Conservation (phyloP, 1,140 invertebrate species). For the Marisa cornuarietis region DNA sequence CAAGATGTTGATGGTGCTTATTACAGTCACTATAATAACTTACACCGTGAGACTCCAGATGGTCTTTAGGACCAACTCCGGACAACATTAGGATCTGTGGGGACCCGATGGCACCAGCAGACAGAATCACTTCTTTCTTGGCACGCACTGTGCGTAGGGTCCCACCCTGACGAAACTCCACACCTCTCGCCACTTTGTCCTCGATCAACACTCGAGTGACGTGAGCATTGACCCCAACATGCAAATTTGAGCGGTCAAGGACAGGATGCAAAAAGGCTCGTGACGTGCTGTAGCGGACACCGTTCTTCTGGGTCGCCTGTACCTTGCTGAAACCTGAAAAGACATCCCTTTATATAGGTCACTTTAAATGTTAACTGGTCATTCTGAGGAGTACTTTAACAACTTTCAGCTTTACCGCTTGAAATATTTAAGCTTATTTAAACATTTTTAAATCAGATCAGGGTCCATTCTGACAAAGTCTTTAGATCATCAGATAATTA, state of each 20-base stretch:
- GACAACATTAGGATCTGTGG: constrained; percentile 91
- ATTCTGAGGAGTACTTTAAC: too few relatives aligned
- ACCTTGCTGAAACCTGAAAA: constrained; percentile 31
- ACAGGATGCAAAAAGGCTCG: constrained; percentile 44
- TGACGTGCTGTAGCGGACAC: constrained; percentile 44
- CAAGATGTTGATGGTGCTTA: too few relatives aligned
- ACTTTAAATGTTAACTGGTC: too few relatives aligned
- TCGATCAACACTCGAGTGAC: constrained; percentile 39
- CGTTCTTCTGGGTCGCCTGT: constrained; percentile 37
- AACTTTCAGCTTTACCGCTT: too few relatives aligned
- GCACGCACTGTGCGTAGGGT: constrained; percentile 68
- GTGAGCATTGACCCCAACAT: constrained; percentile 38
- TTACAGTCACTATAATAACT: constrained; percentile 47
- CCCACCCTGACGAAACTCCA: constrained; percentile 20
- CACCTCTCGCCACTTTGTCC: constrained; percentile 36
- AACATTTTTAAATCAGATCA: too few relatives aligned
- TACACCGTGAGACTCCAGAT: constrained; percentile 35
- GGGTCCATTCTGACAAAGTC: too few relatives aligned
- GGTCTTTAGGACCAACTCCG: constrained; percentile 79
- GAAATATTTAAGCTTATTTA: too few relatives aligned
- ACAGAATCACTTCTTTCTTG: constrained; percentile 83
- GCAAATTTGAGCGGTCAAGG: constrained; percentile 43
- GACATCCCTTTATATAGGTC: not conserved
- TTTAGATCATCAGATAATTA: too few relatives aligned
- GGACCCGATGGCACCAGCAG: constrained; percentile 84